Base-by-base conservation (phyloP, 2,888 invertebrate genomes). In the Barypeithes pellucidus region DNA sequence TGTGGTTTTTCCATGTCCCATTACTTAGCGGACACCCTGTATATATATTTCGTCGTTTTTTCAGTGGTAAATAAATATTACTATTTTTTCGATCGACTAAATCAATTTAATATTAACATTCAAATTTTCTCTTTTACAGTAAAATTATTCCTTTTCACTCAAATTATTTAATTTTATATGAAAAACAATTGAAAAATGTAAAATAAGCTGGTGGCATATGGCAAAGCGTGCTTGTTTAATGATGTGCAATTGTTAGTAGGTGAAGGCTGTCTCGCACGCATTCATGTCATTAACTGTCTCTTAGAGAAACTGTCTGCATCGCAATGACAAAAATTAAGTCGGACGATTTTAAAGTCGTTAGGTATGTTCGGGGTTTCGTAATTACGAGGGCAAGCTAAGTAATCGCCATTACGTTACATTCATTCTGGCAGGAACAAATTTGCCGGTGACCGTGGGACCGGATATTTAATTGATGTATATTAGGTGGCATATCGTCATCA, bases 231-330 rank as follows among this genome's bases (percentile, higher is more conserved):
- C 8, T 29, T 5, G 50, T 33, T 24, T 62, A 54, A 52, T 47
- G 54, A 22, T 69, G 18, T 60, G 60, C 60, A 68, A 39, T 54
- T 43, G 66, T 57, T 69, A 61, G 54, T 73, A 69, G 43, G 60
- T 69, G 50, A 69, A 69, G 69, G 69, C 36, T 69, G 62, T 14
- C 29, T 73, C 39, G 70, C 67, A 67, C 61, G 67, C 20, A 43
- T 60, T 62, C 68, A 29, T 57, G 39, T 29, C 63, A 72, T 43
- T 14, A 61, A 45, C 45, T 39, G 0, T 20, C 1, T 36, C 16
- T 59, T 39, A 12, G 60, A 20, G 39, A 39, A 39, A 39, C 11
- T 39, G n/a, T 39, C 12, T 12, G 12, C n/a, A 39, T 39, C 39
- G 0, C 3, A 39, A 39, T 39, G 39, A 39, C 39, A 39, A 39